Base-by-base conservation (phyloP, 2,888 invertebrate species). In the Zele albiditarsus region DNA sequence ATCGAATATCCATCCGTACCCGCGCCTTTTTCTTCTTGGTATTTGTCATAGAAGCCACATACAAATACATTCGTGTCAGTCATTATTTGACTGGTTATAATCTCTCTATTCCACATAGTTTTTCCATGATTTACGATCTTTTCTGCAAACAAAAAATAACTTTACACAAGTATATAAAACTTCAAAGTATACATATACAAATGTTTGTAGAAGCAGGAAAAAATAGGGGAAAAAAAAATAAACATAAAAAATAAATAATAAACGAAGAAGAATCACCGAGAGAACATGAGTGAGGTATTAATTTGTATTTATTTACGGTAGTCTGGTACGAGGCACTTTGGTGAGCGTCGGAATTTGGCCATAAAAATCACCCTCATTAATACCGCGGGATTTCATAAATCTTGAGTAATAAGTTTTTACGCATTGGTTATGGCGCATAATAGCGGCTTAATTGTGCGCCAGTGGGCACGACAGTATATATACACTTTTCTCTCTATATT, bases 381-480 rank as follows among this genome's bases (percentile, higher is more conserved):
- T 85, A 84, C 81, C 76, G 72, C 75, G 76, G 83, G 82, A 85
- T 85, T 86, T 85, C 81, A 86, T 86, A 86, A 85, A 86, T 86
- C 85, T 84, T 81, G 82, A 80, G 82, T 85, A 86, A 85, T 86
- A 85, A 83, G 83, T 84, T 85, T 83, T 84, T 85, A 83, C 82
- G 82, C 82, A 84, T 85, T 81, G 84, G 82, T 84, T 83, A 83
- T 82, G 81, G 83, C 81, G 77, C 77, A 86, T 85, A 86, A 87
- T 86, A 84, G 85, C 84, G 80, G 85, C 85, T 85, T 86, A 86
- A 87, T 87, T 86, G 85, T 84, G 82, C 82, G 80, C 81, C 81
- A 82, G 83, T 82, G 82, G 82, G 80, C 81, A 78, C 77, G 74
- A 78, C 77, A 60, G 68, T 76, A 53, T 53, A 53, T 53, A 53